Base-by-base conservation (phyloP, 2,797 vertebrate genomes). In the Eulemur albifrons region DNA sequence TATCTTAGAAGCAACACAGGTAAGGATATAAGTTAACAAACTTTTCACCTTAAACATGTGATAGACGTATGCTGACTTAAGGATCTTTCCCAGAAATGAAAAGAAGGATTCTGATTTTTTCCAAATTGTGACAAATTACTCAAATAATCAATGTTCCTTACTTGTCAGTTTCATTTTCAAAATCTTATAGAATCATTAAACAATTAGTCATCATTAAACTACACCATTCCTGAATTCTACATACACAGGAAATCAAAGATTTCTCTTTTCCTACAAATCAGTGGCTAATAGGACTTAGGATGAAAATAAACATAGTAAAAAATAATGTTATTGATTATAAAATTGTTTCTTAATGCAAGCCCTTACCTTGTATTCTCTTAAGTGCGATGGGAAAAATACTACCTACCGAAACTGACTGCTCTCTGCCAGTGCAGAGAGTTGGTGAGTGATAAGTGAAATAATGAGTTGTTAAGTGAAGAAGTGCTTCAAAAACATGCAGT, bases 1-100 rank as follows among this genome's bases (percentile, higher is more conserved):
- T 80, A 98, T 99, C 65, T 98, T 99, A 98, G 99, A 99, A 98
- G 99, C 99, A 25, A 99, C 99, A 75, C 99, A 99, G 99, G 99
- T 99, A 97, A 95, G 72, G 25, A 27, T 48, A 69, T 40, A 84
- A 75, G 54, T 91, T 90, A 91, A 67, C 18, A 75, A 50, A 43
- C 13, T 70, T 81, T 89, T 92, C 40, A 76, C 54, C 38, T 54
- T 94, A 86, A 65, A 13, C 10, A 48, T 21, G 3, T 40, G 6
- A 40, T 75, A 73, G 63, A 69, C 52, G 14, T 45, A 48, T 45
- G 20, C 9, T 83, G 1, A 48, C 50, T 80, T 61, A 88, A 90
- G 20, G 2, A 69, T 76, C 75, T 76, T 81, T 90, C 27, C 59
- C 57, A 88, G 27, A 92, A 88, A 50, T 75, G 32, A 59, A 65